These are phyloP conservation scores for Tapirus indicus DNA, from an alignment of 2,797 vertebrate genomes.

Conservation along the genomic window DNA sequence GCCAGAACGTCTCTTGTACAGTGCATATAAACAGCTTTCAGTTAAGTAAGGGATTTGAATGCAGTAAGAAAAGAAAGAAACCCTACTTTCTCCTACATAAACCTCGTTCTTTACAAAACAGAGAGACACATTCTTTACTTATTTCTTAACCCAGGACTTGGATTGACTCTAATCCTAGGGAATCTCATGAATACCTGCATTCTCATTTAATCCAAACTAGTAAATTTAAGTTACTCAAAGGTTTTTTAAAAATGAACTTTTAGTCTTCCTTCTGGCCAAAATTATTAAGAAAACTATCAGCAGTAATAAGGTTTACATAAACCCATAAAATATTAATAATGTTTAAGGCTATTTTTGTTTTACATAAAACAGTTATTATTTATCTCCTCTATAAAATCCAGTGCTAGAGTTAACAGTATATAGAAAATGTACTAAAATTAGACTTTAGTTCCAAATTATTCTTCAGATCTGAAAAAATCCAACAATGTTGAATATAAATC, in stretches of 20 bases:
- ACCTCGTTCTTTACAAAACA: conserved; percentile 34
- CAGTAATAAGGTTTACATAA: conserved; percentile 45
- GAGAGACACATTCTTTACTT: neutral
- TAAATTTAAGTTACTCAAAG: conserved; percentile 1
- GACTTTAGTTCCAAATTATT: conserved; percentile 52
- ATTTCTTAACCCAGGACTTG: neutral
- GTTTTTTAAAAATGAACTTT: conserved; percentile 47
- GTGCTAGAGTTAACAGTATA: neutral
- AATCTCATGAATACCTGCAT: neutral
- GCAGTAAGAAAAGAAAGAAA: neutral
- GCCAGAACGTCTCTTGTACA: neutral
- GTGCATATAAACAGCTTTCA: neutral
- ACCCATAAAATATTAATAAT: conserved; percentile 50
- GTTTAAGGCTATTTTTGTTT: conserved; percentile 61
- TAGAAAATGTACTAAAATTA: conserved; percentile 55
- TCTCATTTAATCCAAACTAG: conserved; percentile 8
- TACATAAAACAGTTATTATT: conserved; percentile 25
- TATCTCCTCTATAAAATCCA: conserved; percentile 51
- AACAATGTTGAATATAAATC: neutral
- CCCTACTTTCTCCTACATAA: neutral
- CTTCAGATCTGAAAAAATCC: neutral
- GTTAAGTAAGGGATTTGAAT: neutral
- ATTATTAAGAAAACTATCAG: conserved; percentile 35
- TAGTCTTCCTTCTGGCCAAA: conserved; percentile 36
- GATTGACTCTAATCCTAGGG: neutral